Evolutionary conservation across 2,797 vertebrate genomes (phyloP).

Genomic region (Myotis pilosus): DNA sequence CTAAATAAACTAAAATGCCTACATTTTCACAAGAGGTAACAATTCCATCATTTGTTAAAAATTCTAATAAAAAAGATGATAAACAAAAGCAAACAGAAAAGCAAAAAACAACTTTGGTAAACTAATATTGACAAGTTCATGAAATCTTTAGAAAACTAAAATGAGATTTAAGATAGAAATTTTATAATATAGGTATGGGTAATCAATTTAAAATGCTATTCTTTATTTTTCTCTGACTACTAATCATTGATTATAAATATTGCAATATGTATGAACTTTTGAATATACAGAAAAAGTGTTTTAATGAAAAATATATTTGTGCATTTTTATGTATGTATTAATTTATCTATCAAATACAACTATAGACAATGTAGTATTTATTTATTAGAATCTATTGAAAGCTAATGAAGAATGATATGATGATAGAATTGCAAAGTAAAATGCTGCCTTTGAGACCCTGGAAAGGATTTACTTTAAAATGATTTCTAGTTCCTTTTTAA

Average conservation of each 20-base stretch:
- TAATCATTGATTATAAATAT: background rate
- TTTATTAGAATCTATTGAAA: slow-evolving; percentile 29
- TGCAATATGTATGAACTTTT: background rate
- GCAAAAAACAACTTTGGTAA: background rate
- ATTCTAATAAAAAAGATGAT: slow-evolving; percentile 1
- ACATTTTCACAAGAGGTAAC: background rate
- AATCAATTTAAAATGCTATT: slow-evolving; percentile 45
- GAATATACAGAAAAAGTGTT: slow-evolving; percentile 11
- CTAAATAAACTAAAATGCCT: slow-evolving; percentile 39
- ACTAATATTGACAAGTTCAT: slow-evolving; percentile 14
- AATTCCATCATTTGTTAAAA: background rate
- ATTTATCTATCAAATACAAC: slow-evolving; percentile 38
- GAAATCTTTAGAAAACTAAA: slow-evolving; percentile 32
- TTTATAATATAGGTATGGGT: background rate
- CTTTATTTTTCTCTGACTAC: slow-evolving; percentile 5
- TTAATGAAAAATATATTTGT: slow-evolving; percentile 18
- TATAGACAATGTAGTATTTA: background rate
- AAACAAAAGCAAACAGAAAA: slow-evolving; percentile 25
- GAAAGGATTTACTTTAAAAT: slow-evolving; percentile 45
- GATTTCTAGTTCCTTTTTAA: background rate
- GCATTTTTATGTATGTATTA: background rate
- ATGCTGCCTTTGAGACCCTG: slow-evolving; percentile 13
- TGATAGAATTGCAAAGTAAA: slow-evolving; percentile 23
- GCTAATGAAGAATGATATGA: background rate
- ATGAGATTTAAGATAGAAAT: slow-evolving; percentile 30